Percentiles rank a stretch among this genome's conserved stretches.
Evolutionary conservation across 2,797 vertebrate species (phyloP).

Genomic region (Smutsia gigantea): DNA sequence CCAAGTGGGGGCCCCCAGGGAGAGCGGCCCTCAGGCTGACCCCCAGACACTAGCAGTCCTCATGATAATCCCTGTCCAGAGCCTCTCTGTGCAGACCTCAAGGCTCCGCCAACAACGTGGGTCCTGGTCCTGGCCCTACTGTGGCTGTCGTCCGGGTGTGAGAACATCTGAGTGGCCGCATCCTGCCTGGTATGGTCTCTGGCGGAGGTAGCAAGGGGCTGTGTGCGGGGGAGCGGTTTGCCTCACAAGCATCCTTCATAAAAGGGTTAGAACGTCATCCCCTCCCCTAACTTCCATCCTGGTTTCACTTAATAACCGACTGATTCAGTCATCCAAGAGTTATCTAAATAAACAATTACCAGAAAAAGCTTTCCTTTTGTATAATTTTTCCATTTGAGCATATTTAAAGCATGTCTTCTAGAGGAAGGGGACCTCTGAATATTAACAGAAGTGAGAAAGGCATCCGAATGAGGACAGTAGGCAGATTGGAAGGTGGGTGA

Average conservation of each 20-base stretch:
- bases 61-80: neutral
- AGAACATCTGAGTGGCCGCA: neutral
- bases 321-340: conserved; percentile 1
- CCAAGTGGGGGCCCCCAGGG: neutral
- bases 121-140: neutral
- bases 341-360: neutral
- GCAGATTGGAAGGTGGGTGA: neutral
- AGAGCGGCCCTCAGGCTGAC: neutral
- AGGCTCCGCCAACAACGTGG: neutral
- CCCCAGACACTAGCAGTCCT: neutral
- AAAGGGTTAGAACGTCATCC: neutral
- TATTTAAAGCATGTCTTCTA: neutral
- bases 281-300: neutral
- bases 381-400: neutral
- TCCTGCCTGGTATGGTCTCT: neutral
- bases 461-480: neutral
- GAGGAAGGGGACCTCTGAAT: neutral
- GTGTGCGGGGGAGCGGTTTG: neutral
- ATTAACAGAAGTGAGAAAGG: neutral
- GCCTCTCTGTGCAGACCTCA: neutral
- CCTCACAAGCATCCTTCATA: neutral
- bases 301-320: neutral
- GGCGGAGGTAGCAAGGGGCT: neutral
- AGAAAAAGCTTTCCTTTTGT: neutral
- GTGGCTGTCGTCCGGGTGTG: neutral